Base-by-base conservation (phyloP, 2,113 vertebrate genomes). In the Danionella cerebrum region DNA sequence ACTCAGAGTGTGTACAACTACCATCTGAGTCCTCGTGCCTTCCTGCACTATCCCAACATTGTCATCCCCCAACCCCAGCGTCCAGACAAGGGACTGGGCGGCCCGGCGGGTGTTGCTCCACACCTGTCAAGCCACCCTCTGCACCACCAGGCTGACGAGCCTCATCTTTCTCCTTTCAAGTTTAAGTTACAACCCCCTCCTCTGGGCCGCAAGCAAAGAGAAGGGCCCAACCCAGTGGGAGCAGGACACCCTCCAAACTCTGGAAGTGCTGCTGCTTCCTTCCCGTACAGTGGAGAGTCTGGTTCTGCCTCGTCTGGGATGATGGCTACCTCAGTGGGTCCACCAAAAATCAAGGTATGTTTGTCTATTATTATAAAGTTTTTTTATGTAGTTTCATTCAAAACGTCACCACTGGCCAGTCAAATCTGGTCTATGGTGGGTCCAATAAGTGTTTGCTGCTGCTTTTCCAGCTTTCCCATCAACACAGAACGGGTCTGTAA, bases 1-100 rank as follows among this genome's bases (percentile, higher is more conserved):
- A 90, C 88, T 45, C 93, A 95, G 86, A 93, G 91, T 3, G 93
- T 96, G 52, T 95, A 94, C 86, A 96, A 96, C 88, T 96, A 96
- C 86, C 93, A 95, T 87, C 92, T 96, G 76, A 94, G 92, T 75
- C 94, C 94, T 8, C 84, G 93, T 6, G 93, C 93, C 58, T 95
- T 95, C 85, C 85, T 94, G 65, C 93, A 94, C 84, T 95, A 95
- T 80, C 92, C 93, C 27, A 91, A 89, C 84, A 91, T 94, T 41
- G 69, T 95, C 62, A 85, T 94, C 76, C 93, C 93, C 0, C 93
- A 94, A 80, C 92, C 93, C 0, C 93, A 94, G 80, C 90, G 92
- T 67, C 91, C 87, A 0, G 87, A 89, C 65, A 89, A 89, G 79
- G 3, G 76, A 6, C 14, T 75, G 14, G 73, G 54, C 2, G 67